phyloP scores from a whole-genome alignment of 2,797 vertebrate species.

The Galago senegalensis region DNA sequence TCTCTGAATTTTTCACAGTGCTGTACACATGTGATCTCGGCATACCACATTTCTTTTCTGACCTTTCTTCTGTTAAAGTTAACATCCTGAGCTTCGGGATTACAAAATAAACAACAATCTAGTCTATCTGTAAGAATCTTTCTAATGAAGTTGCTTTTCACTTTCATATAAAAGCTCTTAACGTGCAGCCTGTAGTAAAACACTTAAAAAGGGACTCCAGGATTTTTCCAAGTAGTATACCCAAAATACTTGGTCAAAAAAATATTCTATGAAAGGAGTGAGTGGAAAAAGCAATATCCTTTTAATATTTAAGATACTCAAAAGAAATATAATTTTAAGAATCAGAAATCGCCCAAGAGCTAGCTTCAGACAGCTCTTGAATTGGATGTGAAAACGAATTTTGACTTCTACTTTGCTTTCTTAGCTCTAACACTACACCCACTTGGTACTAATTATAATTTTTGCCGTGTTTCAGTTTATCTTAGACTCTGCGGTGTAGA shows the following conservation, averaged over 20 bases:
- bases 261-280: background rate
- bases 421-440: slow-evolving; percentile 87
- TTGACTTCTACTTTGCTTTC: slow-evolving; percentile 76
- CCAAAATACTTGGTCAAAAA: background rate
- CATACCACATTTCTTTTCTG: background rate
- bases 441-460: slow-evolving; percentile 86
- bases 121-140: background rate
- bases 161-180: background rate
- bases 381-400: slow-evolving; percentile 67
- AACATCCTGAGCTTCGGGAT: background rate
- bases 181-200: background rate
- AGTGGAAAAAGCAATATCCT: background rate
- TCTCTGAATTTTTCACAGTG: slow-evolving; percentile 17
- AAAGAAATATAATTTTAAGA: slow-evolving; percentile 43
- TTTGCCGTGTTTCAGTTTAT: slow-evolving; percentile 84
- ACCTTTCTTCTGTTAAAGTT: background rate
- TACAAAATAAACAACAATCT: background rate
- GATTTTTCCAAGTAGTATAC: slow-evolving; percentile 43
- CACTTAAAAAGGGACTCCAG: background rate
- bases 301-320: slow-evolving; percentile 21
- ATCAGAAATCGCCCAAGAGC: slow-evolving; percentile 41
- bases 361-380: slow-evolving; percentile 46
- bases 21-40: background rate
- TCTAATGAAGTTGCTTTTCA: background rate
- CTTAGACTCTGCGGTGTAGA: slow-evolving; percentile 76